phyloP scores from a whole-genome alignment of 1,140 invertebrate genomes.

The Whitmania pigra region DNA sequence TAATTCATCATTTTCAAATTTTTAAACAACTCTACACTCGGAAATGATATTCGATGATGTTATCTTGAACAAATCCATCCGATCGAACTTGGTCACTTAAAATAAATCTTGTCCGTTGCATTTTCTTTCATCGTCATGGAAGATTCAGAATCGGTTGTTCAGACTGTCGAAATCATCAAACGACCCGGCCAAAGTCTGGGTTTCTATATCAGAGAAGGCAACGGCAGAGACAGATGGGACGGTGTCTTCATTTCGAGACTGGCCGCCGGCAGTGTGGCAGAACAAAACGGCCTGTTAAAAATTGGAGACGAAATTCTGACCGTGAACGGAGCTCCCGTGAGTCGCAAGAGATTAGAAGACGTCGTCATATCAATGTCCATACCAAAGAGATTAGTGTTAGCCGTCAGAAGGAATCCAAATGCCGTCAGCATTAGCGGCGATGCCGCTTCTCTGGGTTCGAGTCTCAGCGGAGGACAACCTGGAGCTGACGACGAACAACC shows the following conservation, averaged over 20 bases:
- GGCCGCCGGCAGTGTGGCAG: conserved; percentile 82
- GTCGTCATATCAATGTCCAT: conserved; percentile 49
- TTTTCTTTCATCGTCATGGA: background rate
- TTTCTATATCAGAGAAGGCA: conserved; percentile 64
- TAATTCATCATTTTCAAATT: no score
- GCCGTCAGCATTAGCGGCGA: conserved; percentile 13
- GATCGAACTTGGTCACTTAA: no score
- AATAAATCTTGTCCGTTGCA: no score
- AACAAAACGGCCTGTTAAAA: conserved; percentile 57
- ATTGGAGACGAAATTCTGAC: conserved; percentile 76
- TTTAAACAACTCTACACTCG: no score
- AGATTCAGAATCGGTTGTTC: conserved; percentile 47
- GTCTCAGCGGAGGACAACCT: conserved; percentile 45
- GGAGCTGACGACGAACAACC: conserved; percentile 57
- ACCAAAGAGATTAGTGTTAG: conserved; percentile 13
- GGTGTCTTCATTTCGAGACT: conserved; percentile 92
- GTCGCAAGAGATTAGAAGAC: conserved; percentile 90
- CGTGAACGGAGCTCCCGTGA: conserved; percentile 85
- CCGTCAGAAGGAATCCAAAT: conserved; percentile 14
- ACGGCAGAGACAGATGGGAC: conserved; percentile 62
- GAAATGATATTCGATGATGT: no score
- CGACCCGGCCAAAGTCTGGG: conserved; percentile 87
- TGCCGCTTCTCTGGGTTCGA: conserved; percentile 33
- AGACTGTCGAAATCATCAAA: conserved; percentile 92
- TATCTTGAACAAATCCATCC: no score